Evolutionary conservation across 2,888 invertebrate species (phyloP), one percentile per base, ranked within the genome.

Genomic region (Synergus umbraculus): DNA sequence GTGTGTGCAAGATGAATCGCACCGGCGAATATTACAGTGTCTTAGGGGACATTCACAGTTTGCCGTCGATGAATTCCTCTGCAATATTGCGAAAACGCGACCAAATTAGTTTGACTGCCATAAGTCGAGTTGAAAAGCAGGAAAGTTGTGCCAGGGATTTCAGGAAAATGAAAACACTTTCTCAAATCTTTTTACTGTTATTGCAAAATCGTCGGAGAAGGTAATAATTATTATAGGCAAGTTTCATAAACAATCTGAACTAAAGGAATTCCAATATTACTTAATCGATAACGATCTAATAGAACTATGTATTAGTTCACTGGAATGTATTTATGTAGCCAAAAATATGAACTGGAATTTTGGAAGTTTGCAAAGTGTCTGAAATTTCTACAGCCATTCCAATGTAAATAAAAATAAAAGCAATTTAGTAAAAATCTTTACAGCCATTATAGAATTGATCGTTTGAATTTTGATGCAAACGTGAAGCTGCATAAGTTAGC

Each of bases 1-100:
- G 69, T 73, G 69, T 73, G 49, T 73, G 69, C 69, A 73, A 73
- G 69, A 73, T 73, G 69, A 73, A 73, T 73, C 69, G 69, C 37
- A 54, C 49, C 54, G 54, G 15, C 69, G 29, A 67, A 54, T 67
- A 67, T 67, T 44, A 44, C 37, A 73, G 49, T 73, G 49, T 73
- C 54, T 73, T 73, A 15, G 49, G 69, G 69, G 69, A 73, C 54
- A n/a, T 49, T 73, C 49, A 49, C 54, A 54, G 49, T 73, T 29
- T 73, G 10, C 49, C 69, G 49, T 73, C 69, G 49, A 73, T 73
- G 69, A 73, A 73, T 73, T 73, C 54, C 69, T 54, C 54, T 37
- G 29, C 73, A 73, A 54, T 73, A 73, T 73, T 54, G 37, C 15
- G 69, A 29, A 49, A 69, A 69, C 29, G 29, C 13, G 10, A 41